Conservation (phyloP, 2,113 vertebrate species). For the Mastomys natalensis region DNA sequence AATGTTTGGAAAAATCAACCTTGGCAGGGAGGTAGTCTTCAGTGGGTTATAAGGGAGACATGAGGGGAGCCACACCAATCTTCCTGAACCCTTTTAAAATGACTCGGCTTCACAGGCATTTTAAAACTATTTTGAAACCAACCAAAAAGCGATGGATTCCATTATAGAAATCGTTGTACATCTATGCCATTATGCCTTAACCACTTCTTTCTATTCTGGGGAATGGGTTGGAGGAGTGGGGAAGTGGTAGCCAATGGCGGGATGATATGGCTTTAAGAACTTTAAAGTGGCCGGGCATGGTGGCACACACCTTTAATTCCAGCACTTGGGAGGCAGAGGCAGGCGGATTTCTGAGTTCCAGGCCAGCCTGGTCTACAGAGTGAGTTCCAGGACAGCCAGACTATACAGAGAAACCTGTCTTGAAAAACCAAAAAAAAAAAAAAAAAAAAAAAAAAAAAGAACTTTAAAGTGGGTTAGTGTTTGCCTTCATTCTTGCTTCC, state of each 20-base stretch:
- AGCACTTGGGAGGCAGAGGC: too few relatives aligned
- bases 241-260: not conserved
- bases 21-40: not conserved
- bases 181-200: too few relatives aligned
- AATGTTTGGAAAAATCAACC: not conserved
- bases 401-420: too few relatives aligned
- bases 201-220: not conserved
- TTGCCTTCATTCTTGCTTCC: not conserved
- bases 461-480: not conserved
- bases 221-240: not conserved
- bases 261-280: not conserved
- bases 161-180: not conserved
- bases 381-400: too few relatives aligned
- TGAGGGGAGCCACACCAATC: not conserved
- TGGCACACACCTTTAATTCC: too few relatives aligned
- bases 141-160: not conserved
- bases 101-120: not conserved
- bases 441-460: too few relatives aligned
- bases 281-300: not conserved
- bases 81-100: not conserved
- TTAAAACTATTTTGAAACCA: not conserved
- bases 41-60: not conserved
- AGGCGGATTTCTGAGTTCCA: too few relatives aligned
- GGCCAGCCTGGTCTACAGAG: too few relatives aligned
- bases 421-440: too few relatives aligned